Percentiles rank a stretch among this genome's conserved stretches.
These are phyloP conservation scores for Zoanthus gigantus DNA, from an alignment of 92 coral and sea anemone genomes.

Conservation along the genomic window DNA sequence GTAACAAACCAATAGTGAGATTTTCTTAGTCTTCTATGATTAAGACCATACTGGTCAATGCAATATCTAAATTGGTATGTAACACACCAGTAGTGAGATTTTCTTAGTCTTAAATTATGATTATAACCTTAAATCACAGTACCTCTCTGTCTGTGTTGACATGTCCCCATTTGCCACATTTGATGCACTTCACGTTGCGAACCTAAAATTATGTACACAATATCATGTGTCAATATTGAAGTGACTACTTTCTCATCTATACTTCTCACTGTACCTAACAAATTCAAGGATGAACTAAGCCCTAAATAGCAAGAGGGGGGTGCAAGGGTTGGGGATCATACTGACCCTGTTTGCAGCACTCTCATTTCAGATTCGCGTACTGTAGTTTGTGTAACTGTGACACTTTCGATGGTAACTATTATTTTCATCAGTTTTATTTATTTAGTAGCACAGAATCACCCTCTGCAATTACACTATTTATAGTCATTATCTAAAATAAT, in stretches of 20 bases:
- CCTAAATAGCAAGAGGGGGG: no score
- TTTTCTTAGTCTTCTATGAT: no score
- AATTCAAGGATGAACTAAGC: no score
- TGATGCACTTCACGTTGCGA: conserved; percentile 95
- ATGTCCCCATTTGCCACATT: conserved; percentile 96
- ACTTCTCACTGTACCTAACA: no score
- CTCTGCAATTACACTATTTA: not conserved
- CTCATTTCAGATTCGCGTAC: not conserved
- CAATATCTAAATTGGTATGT: no score
- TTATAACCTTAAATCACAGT: not conserved
- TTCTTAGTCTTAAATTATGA: no score
- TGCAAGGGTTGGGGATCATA: not conserved
- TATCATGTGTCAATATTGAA: not conserved
- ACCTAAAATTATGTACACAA: conserved; percentile 63
- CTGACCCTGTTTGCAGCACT: not conserved
- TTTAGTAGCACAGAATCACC: not conserved
- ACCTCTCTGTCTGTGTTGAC: conserved; percentile 98
- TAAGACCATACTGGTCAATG: no score
- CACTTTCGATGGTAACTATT: not conserved
- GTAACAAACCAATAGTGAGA: no score
- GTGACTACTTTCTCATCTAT: no score
- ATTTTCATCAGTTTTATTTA: not conserved
- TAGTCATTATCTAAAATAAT: not conserved
- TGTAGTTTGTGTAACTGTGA: no score
- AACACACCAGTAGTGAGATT: no score